These are phyloP conservation scores for Drosophila bifasciata DNA, from an alignment of 1,140 invertebrate species.

Conservation along the genomic window DNA sequence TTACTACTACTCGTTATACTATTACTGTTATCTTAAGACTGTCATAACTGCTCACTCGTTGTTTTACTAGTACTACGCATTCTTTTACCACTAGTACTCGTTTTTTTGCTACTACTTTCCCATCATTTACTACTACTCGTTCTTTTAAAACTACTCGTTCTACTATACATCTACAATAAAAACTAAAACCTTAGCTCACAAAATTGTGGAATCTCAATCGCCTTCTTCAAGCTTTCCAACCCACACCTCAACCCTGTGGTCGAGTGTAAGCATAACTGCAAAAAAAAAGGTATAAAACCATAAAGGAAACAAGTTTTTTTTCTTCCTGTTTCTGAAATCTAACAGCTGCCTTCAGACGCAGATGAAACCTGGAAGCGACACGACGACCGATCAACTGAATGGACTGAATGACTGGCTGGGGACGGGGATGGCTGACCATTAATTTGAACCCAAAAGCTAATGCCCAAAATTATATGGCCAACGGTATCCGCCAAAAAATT, in stretches of 20 bases:
- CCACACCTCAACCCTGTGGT: constrained; percentile 3
- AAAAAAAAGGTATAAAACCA: constrained; percentile 15
- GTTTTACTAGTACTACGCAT: no score
- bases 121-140: no score
- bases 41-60: no score
- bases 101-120: no score
- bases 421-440: constrained; percentile 44
- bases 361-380: constrained; percentile 26
- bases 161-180: no score
- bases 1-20: no score
- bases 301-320: constrained; percentile 41
- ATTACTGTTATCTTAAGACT: no score
- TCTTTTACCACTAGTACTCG: no score
- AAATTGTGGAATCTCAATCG: no score
- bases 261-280: constrained; percentile 44
- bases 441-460: constrained; percentile 72
- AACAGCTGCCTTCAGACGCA: constrained; percentile 66
- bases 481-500: constrained; percentile 67
- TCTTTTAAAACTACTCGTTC: no score
- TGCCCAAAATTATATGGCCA: constrained; percentile 76
- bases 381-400: constrained; percentile 11
- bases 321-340: constrained; percentile 60
- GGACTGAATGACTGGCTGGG: constrained; percentile 5
- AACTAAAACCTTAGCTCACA: no score
- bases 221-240: no score